Conservation (phyloP, 2,797 vertebrate genomes). For the Hirundo rustica region DNA sequence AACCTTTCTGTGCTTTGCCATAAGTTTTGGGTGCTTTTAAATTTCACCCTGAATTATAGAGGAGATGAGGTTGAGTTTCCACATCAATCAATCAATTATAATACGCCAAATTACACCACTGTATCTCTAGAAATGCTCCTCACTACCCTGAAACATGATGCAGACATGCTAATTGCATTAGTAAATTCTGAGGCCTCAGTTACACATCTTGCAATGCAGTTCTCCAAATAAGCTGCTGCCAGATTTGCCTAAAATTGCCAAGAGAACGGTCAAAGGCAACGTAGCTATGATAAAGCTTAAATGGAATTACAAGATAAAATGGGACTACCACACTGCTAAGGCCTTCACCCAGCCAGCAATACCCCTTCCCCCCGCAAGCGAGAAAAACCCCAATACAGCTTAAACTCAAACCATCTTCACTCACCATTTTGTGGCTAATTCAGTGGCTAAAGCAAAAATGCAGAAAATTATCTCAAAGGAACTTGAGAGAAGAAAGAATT, state of each 20-base stretch:
- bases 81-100: slow-evolving; percentile 36
- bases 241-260: neutral
- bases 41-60: slow-evolving; percentile 39
- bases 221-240: neutral
- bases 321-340: neutral
- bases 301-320: fast-evolving
- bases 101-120: neutral
- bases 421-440: neutral
- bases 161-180: neutral
- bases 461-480: neutral
- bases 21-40: neutral
- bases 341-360: neutral
- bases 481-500: neutral
- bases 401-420: neutral
- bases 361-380: neutral
- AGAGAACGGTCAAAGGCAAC: neutral
- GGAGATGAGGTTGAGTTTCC: slow-evolving; percentile 29
- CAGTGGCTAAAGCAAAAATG: neutral
- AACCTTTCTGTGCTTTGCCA: slow-evolving; percentile 14
- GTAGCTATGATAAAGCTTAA: neutral
- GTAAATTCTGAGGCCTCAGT: neutral
- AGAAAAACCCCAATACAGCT: neutral
- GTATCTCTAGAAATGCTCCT: neutral
- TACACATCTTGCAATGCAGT: neutral
- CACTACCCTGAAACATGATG: neutral